These are phyloP conservation scores for Teleiodes luculella DNA, from an alignment of 2,888 invertebrate genomes.

Conservation along the genomic window DNA sequence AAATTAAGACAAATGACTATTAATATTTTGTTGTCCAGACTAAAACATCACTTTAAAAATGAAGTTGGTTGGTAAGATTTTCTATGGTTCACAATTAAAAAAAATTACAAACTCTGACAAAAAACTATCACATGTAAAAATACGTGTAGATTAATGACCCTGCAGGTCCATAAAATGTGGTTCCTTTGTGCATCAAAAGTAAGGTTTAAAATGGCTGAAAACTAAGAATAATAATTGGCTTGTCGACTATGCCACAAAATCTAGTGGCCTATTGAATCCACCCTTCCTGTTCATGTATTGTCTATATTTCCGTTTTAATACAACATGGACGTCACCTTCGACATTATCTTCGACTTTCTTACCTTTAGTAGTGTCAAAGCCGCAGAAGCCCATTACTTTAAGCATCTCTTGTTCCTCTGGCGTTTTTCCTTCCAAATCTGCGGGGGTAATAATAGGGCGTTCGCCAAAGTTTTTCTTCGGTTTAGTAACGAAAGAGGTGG, in stretches of 20 bases:
- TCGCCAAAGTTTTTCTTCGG: conserved; percentile 70
- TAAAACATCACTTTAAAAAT: too few relatives aligned
- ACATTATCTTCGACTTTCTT: conserved; percentile 97
- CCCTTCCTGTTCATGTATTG: conserved; percentile 99
- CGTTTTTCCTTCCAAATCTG: conserved; percentile 93
- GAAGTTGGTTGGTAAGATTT: too few relatives aligned
- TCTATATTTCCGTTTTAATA: conserved; percentile 96
- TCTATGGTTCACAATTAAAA: too few relatives aligned
- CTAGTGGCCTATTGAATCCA: conserved; percentile 98
- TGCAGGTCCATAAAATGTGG: conserved; percentile 24
- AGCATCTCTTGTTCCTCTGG: conserved; percentile 97
- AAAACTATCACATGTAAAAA: conserved; percentile 41
- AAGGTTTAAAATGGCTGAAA: not conserved
- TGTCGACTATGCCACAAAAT: conserved; percentile 89
- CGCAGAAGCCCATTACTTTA: conserved; percentile 97
- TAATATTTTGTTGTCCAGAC: too few relatives aligned
- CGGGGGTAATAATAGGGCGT: conserved; percentile 85
- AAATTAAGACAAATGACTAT: too few relatives aligned
- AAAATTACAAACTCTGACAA: conserved; percentile 27
- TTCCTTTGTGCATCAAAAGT: too few relatives aligned
- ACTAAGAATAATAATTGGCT: conserved; percentile 14
- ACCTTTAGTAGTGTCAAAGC: conserved; percentile 97
- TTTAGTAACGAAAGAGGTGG: conserved; percentile 60
- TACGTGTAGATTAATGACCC: not conserved
- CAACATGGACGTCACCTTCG: conserved; percentile 96